These are phyloP conservation scores for Zonitis immaculata DNA, from an alignment of 2,888 invertebrate genomes.

Conservation along the genomic window DNA sequence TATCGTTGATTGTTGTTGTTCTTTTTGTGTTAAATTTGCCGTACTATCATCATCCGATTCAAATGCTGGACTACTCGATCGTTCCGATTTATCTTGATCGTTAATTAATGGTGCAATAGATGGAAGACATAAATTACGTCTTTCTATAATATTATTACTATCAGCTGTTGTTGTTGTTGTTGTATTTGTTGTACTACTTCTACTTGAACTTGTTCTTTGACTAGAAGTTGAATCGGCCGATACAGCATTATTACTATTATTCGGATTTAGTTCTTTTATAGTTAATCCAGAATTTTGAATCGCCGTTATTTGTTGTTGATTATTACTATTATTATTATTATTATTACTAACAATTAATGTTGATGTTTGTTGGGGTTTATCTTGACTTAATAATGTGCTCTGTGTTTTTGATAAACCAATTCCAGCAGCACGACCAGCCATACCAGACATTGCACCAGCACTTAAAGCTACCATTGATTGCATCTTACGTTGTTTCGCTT, in stretches of 20 bases:
- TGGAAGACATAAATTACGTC: constrained; percentile 33
- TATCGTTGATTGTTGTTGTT: constrained; percentile 53
- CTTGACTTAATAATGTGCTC: constrained; percentile 64
- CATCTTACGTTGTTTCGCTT: constrained; percentile 94
- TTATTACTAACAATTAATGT: constrained; percentile 19
- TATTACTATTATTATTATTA: too few relatives aligned
- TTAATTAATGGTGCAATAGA: constrained; percentile 36
- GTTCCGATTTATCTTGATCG: constrained; percentile 61
- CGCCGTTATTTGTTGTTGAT: constrained; percentile 29
- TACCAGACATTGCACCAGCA: constrained; percentile 85
- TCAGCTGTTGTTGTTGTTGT: constrained; percentile 53
- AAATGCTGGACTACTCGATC: constrained; percentile 90
- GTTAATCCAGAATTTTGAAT: constrained; percentile 29
- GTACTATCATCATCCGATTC: constrained; percentile 88
- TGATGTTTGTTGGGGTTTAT: constrained; percentile 58
- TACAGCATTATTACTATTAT: too few relatives aligned
- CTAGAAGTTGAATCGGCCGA: constrained; percentile 59
- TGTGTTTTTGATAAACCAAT: constrained; percentile 78
- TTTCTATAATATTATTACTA: constrained; percentile 29
- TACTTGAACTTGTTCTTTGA: constrained; percentile 58
- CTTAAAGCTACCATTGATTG: constrained; percentile 90
- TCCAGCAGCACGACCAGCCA: constrained; percentile 83
- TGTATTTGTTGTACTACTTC: constrained; percentile 55
- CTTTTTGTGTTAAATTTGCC: constrained; percentile 33
- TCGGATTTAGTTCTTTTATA: constrained; percentile 37